Evolutionary conservation across 2,113 vertebrate genomes (phyloP), one percentile per base, ranked within the genome.

Genomic region (Dipodomys stephensi): DNA sequence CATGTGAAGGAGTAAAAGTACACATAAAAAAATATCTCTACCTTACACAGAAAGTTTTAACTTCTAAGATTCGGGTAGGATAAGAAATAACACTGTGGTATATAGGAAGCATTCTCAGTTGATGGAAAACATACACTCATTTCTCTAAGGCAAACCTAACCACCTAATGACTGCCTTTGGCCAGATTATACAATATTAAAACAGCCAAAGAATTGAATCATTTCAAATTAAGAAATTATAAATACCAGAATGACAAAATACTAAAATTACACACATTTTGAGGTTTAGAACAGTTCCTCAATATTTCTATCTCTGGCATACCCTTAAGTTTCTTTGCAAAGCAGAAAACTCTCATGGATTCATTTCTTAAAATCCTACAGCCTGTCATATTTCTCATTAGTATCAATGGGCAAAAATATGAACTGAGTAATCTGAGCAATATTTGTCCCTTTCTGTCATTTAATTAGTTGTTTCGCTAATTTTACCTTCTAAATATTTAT

Each of bases 401-500:
- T 73, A 89, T 39, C 72, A 93, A 44, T 39, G n/a, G 77, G 28
- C 60, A 93, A 69, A 32, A 91, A 94, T 27, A 87, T 27, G 57
- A 90, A 71, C 28, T 28, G 86, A 67, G 49, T 86, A 27, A 94
- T 30, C 83, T 80, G 62, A 94, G 44, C 64, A 60, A 68, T n/a
- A 87, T 39, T n/a, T 85, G 77, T 84, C 44, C 62, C 68, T 73
- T 88, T 74, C 49, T 79, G 73, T 65, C 32, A 92, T 65, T 87
- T 93, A 82, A 60, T 76, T 13, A 76, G 82, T 4, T 78, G 28
- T 72, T 49, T 68, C 81, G 20, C 22, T 49, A 22, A 78, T 78
- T 95, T 92, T n/a, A 89, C 10, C 72, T 91, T 90, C 19, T 35
- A 87, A 84, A 74, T 93, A 86, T 67, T 81, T 92, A 88, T 49